Evolutionary conservation across 2,888 invertebrate genomes (phyloP), one percentile per base, ranked within the genome.

Genomic region (Apotomis capreana): DNA sequence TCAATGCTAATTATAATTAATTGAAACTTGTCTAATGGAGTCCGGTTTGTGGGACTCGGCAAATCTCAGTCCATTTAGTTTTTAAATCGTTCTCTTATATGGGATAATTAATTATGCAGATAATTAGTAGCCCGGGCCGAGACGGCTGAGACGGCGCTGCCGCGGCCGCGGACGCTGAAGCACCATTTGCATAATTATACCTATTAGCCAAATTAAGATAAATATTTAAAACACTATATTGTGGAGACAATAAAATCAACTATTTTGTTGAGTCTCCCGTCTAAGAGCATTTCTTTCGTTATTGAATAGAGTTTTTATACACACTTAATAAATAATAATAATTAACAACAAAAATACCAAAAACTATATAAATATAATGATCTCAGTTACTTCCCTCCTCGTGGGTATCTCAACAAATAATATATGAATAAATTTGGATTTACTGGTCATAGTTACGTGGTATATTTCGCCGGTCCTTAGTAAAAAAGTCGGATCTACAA

Each of bases 81-180:
- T 64, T 70, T 70, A 64, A 69, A 52, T 54, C 52, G 59, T 64
- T 65, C 54, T 70, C 59, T 54, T 65, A 70, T 64, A 59, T 37
- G 46, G 52, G 54, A 54, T 70, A 65, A 59, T 70, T 65, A 70
- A 70, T 65, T 65, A 70, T 59, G 64, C 64, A 70, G 46, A 70
- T 64, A 58, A 64, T 64, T 51, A n/a, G 61, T 51, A n/a, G 61
- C 13, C 54, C 3, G 13, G 36, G 51, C 49, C n/a, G 6, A 2
- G 60, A 9, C 51, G 37, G 9, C 54, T 26, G 26, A 26, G 26
- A 26, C 13, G 9, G 10, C 5, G 26, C 8, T 8, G 40, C 15
- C 61, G 52, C 60, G 12, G 54, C 44, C 9, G 54, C 46, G 44
- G 44, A 52, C 15, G 59, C 26, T 26, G 3, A 12, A 4, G 46